These are phyloP conservation scores for Anastrepha obliqua DNA, from an alignment of 1,140 invertebrate species.

Conservation along the genomic window DNA sequence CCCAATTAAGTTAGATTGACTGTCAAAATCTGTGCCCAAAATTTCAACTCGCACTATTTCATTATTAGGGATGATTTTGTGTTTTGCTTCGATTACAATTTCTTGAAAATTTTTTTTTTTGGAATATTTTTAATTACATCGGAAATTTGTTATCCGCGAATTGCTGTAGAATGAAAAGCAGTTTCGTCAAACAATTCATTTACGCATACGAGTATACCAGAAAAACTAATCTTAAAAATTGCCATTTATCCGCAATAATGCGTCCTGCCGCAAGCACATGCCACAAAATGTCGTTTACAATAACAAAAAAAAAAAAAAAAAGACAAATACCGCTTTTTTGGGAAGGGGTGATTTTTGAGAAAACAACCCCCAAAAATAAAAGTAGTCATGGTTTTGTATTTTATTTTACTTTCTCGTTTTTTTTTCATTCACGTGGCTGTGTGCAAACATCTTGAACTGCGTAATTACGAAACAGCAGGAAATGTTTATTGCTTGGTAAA, in stretches of 20 bases:
- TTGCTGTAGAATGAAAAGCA: too few species aligned
- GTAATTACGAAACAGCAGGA: slow-evolving; percentile 48
- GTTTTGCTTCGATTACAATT: too few species aligned
- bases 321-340: neutral
- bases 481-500: slow-evolving; percentile 45
- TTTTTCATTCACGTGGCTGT: neutral
- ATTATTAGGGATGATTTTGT: too few species aligned
- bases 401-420: neutral
- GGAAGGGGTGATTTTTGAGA: neutral
- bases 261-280: slow-evolving; percentile 35
- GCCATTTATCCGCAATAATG: neutral
- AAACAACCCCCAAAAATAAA: slow-evolving; percentile 34
- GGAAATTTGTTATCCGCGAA: too few species aligned
- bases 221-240: too few species aligned
- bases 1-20: too few species aligned
- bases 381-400: neutral
- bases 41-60: too few species aligned
- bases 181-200: too few species aligned
- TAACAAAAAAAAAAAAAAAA: neutral
- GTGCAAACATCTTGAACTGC: slow-evolving; percentile 49
- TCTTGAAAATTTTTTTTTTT: too few species aligned
- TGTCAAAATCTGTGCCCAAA: too few species aligned
- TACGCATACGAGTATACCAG: too few species aligned
- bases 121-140: too few species aligned
- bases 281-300: neutral